Evolutionary conservation across 2,113 vertebrate genomes (phyloP), one percentile per base, ranked within the genome.

Genomic region (Archocentrus centrarchus): DNA sequence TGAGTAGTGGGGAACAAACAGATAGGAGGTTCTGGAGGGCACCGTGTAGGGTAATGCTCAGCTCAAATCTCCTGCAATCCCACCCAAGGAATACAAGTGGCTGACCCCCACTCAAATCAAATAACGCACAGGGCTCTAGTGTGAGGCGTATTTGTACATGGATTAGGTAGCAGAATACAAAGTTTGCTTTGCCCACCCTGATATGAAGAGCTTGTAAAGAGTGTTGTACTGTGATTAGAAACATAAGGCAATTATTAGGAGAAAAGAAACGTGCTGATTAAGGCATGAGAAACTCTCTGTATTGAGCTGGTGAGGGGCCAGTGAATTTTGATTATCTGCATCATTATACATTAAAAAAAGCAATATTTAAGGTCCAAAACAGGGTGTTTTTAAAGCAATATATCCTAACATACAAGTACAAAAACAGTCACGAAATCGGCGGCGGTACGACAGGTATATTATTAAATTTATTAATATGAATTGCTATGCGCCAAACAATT

Each of bases 21-120:
- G 94, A 95, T 93, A 95, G 87, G 91, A 94, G 59, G 59, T 93
- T 87, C 90, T 82, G 91, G 85, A 83, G 92, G 89, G 90, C 86
- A 89, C 82, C 83, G 55, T 92, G 95, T 91, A 80, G 93, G 92
- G 87, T 93, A 95, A 95, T 86, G 92, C 85, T 94, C 92, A 91
- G 87, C 84, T 94, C 80, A 95, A 95, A 89, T 95, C 92, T 96
- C 95, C 90, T 94, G 79, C 92, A 95, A 92, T 93, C 91, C 92
- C 91, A 94, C 96, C 95, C 96, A 93, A 96, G 95, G 96, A 97
- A 95, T 96, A 96, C 96, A 97, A 96, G 92, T 15, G 6, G 90
- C 91, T 96, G 95, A 97, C 96, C 93, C 94, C 84, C 82, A 81
- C 88, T 96, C 92, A 92, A 88, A 94, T 94, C 94, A 91, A 89